Evolutionary conservation across 1,140 invertebrate genomes (phyloP).

Genomic region (Pogonomyrmex barbatus): DNA sequence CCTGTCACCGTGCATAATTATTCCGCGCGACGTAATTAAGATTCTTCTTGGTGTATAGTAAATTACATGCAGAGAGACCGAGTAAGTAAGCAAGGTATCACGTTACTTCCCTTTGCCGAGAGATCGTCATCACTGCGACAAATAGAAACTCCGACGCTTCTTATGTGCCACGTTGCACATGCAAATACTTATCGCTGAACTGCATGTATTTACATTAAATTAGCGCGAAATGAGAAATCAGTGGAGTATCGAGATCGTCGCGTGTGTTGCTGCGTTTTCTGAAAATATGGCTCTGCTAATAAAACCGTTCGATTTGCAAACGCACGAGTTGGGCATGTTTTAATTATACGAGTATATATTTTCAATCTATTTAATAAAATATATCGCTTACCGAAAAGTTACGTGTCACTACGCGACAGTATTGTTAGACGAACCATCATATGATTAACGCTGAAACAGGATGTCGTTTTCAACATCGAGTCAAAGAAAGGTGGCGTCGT

Average conservation of each 20-base stretch:
- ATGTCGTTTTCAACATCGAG: conserved; percentile 48
- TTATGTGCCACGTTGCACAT: conserved; percentile 28
- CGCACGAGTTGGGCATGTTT: background rate
- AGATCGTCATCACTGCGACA: conserved; percentile 38
- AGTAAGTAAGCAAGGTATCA: conserved; percentile 28
- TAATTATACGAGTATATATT: background rate
- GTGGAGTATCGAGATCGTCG: background rate
- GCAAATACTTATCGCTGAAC: conserved; percentile 45
- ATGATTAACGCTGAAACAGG: conserved; percentile 1
- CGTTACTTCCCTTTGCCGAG: conserved; percentile 26
- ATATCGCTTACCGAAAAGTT: background rate
- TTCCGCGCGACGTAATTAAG: conserved; percentile 15
- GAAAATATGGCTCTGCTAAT: background rate
- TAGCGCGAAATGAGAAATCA: conserved; percentile 42
- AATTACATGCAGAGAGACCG: conserved; percentile 2
- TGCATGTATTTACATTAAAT: conserved; percentile 43
- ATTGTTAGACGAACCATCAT: background rate
- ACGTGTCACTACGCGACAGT: background rate
- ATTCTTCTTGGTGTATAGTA: background rate
- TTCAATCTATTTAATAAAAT: background rate
- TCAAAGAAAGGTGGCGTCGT: background rate
- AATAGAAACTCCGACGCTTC: conserved; percentile 11
- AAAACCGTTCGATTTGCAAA: background rate
- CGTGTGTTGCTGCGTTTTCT: background rate
- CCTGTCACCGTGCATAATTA: conserved; percentile 2